These are phyloP conservation scores for rabbit (Oryctolagus cuniculus) DNA, from an alignment of 2,113 vertebrate species.

Conservation along the genomic window DNA sequence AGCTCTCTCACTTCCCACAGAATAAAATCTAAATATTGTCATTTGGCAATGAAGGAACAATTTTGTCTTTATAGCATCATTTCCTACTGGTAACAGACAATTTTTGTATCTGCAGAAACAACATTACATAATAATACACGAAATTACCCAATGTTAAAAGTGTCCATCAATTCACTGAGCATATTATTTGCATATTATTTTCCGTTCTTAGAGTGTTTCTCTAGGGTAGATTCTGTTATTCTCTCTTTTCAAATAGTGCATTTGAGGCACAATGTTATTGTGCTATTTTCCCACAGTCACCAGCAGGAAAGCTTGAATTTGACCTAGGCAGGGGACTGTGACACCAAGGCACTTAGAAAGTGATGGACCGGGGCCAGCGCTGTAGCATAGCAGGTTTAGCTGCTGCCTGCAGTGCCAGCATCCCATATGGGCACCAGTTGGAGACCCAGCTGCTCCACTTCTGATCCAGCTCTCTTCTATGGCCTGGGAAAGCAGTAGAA, in stretches of 20 bases:
- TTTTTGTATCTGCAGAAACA: neutral
- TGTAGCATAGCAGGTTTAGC: too few species aligned
- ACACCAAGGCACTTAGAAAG: neutral
- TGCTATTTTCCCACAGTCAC: neutral
- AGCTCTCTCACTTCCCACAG: neutral
- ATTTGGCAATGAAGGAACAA: neutral
- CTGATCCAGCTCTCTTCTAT: too few species aligned
- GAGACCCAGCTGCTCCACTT: too few species aligned
- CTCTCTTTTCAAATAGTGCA: neutral
- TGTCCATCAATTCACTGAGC: neutral
- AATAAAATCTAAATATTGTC: neutral
- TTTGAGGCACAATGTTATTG: neutral
- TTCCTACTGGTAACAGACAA: neutral
- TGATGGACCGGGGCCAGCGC: too few species aligned
- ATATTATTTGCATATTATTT: neutral
- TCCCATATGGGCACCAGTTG: too few species aligned
- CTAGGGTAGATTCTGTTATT: neutral
- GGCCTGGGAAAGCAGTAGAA: too few species aligned
- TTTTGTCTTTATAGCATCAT: neutral
- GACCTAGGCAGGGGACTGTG: neutral
- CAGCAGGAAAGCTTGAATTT: neutral
- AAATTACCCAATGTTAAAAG: neutral
- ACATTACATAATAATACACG: neutral
- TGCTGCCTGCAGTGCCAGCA: too few species aligned
- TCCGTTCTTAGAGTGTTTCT: neutral